Evolutionary conservation across 2,797 vertebrate genomes (phyloP).

Genomic region (Chanos chanos): DNA sequence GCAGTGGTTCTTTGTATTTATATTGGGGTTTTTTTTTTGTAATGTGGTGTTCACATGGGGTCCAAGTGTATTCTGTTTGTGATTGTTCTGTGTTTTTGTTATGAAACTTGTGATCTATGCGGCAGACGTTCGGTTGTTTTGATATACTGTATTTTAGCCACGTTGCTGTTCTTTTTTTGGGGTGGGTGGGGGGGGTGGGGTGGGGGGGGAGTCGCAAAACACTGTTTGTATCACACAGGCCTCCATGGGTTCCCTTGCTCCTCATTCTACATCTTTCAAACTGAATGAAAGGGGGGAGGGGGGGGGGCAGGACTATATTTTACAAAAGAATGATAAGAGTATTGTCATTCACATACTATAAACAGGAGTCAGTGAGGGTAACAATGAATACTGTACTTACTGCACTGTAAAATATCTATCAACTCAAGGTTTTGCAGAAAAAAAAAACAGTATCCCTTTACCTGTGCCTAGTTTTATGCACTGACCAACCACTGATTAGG

Average conservation of each 20-base stretch:
- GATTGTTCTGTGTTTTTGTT: constrained; percentile 55
- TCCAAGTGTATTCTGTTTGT: constrained; percentile 70
- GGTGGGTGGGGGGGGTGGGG: constrained; percentile 6
- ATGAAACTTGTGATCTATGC: constrained; percentile 7
- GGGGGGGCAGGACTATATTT: neutral
- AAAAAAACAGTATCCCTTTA: constrained; percentile 35
- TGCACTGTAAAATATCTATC: too few relatives aligned
- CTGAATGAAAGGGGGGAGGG: neutral
- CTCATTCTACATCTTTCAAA: neutral
- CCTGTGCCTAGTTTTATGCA: constrained; percentile 72
- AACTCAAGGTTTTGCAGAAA: neutral
- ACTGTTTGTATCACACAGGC: neutral
- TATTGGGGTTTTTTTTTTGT: constrained; percentile 56
- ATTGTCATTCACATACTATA: too few relatives aligned
- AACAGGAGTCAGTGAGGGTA: neutral
- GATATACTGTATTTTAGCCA: constrained; percentile 8
- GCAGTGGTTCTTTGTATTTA: constrained; percentile 31
- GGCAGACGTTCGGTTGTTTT: constrained; percentile 2
- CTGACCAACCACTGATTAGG: constrained; percentile 73
- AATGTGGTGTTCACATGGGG: constrained; percentile 70
- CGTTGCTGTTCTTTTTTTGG: constrained; percentile 11
- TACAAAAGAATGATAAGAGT: too few relatives aligned
- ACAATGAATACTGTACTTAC: too few relatives aligned
- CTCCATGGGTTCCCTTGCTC: neutral
- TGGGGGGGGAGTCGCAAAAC: constrained; percentile 1